phyloP scores from a whole-genome alignment of 2,797 vertebrate genomes.

The Xenopus petersii region DNA sequence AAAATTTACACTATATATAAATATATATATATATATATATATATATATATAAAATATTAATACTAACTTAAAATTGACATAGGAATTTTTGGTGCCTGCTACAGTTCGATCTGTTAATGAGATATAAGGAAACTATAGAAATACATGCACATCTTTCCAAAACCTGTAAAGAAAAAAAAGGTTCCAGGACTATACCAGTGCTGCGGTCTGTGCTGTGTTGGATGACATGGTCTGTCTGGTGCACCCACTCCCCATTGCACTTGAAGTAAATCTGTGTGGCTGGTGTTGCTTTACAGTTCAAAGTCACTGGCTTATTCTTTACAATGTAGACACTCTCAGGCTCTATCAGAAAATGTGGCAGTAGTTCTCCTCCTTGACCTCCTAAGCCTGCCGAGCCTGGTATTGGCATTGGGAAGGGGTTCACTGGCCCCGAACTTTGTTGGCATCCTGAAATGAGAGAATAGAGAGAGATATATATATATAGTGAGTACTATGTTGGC shows the following conservation, averaged over 20 bases:
- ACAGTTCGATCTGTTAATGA: no score
- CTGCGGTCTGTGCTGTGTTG: conserved; percentile 80
- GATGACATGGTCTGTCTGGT: conserved; percentile 89
- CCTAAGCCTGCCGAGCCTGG: conserved; percentile 47
- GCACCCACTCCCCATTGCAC: conserved; percentile 98
- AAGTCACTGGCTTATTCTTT: conserved; percentile 94
- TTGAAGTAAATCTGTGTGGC: conserved; percentile 99
- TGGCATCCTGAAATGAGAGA: conserved; percentile 75
- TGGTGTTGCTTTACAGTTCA: conserved; percentile 88
- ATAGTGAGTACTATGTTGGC: conserved; percentile 15
- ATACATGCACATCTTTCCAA: no score
- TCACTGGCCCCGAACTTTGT: conserved; percentile 81
- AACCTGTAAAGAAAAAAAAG: no score
- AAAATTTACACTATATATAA: no score
- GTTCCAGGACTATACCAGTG: conserved; percentile 74
- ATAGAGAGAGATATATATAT: neutral
- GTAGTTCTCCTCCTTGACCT: conserved; percentile 70
- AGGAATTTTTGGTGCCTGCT: no score
- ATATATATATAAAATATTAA: no score
- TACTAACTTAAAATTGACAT: no score
- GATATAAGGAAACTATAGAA: no score
- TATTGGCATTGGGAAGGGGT: conserved; percentile 75
- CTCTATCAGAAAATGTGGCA: conserved; percentile 94
- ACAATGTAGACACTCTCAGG: conserved; percentile 93
- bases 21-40: no score